phyloP scores from a whole-genome alignment of 1,140 invertebrate genomes.

The Atta cephalotes region DNA sequence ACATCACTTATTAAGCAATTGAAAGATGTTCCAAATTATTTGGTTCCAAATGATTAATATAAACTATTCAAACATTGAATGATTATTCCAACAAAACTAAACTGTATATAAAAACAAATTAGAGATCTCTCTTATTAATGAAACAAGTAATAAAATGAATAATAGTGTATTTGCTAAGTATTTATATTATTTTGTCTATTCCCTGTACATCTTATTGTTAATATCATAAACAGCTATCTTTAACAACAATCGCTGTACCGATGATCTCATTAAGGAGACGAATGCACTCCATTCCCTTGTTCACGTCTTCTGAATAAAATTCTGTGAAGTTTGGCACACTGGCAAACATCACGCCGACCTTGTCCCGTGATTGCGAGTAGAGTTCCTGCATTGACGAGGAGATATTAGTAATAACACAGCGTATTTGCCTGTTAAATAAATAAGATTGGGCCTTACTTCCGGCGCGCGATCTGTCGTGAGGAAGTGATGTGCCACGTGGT shows the following conservation, averaged over 20 bases:
- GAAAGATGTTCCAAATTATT: too few relatives aligned
- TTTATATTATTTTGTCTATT: too few relatives aligned
- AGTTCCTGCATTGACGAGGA: constrained; percentile 90
- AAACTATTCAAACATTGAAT: too few relatives aligned
- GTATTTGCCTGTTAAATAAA: background rate
- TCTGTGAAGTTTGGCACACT: constrained; percentile 99
- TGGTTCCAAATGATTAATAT: too few relatives aligned
- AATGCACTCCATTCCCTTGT: constrained; percentile 99
- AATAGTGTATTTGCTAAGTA: too few relatives aligned
- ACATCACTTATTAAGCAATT: too few relatives aligned
- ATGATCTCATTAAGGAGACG: constrained; percentile 99
- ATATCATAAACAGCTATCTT: background rate
- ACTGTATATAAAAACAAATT: too few relatives aligned
- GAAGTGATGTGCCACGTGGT: constrained; percentile 98
- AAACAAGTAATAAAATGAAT: too few relatives aligned
- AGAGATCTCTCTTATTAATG: too few relatives aligned
- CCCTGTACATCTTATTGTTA: background rate
- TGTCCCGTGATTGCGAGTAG: constrained; percentile 96
- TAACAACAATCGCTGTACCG: constrained; percentile 86
- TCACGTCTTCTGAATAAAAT: constrained; percentile 99
- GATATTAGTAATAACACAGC: background rate
- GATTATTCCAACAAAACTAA: too few relatives aligned
- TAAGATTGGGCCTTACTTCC: constrained; percentile 86
- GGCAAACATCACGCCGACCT: constrained; percentile 98
- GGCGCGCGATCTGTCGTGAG: constrained; percentile 91